A percentile compares a stretch with the other conserved stretches of the same genome.
phyloP scores from a whole-genome alignment of 2,797 vertebrate species.

The Picus viridis region DNA sequence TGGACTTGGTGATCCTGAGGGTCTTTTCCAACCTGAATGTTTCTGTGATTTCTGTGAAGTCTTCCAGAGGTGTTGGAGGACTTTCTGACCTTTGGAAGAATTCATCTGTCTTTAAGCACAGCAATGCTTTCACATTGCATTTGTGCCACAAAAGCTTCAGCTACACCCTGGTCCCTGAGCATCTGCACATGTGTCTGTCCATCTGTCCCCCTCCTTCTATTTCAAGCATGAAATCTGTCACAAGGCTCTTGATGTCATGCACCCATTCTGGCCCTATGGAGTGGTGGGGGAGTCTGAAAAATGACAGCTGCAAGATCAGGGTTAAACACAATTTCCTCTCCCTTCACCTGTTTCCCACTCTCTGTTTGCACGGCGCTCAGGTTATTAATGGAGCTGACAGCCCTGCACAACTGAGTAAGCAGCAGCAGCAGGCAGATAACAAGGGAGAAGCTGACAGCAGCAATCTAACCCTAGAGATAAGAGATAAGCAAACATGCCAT shows the following conservation, averaged over 20 bases:
- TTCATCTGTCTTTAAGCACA: not conserved
- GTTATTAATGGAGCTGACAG: constrained; percentile 84
- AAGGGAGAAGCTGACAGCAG: constrained; percentile 76
- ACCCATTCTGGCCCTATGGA: constrained; percentile 37
- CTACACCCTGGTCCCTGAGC: not conserved
- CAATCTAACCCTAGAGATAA: constrained; percentile 69
- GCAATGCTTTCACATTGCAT: not conserved
- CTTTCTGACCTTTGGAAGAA: not conserved
- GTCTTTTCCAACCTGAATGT: too few species aligned
- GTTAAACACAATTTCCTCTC: constrained; percentile 80
- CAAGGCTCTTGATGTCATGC: constrained; percentile 51
- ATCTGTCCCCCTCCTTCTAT: constrained; percentile 17
- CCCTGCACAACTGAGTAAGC: constrained; percentile 77
- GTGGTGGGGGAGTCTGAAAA: constrained; percentile 43
- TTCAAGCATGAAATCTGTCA: constrained; percentile 55
- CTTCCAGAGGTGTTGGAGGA: not conserved
- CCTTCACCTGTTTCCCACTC: constrained; percentile 73
- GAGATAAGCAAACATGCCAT: constrained; percentile 67
- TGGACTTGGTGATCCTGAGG: too few species aligned
- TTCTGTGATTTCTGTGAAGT: not conserved
- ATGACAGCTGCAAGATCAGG: constrained; percentile 71
- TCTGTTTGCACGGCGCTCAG: constrained; percentile 65
- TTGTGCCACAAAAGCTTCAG: constrained; percentile 3
- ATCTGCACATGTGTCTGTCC: not conserved
- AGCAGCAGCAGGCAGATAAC: constrained; percentile 77